phyloP scores from a whole-genome alignment of 1,140 invertebrate genomes.

The Gryon sp. region DNA sequence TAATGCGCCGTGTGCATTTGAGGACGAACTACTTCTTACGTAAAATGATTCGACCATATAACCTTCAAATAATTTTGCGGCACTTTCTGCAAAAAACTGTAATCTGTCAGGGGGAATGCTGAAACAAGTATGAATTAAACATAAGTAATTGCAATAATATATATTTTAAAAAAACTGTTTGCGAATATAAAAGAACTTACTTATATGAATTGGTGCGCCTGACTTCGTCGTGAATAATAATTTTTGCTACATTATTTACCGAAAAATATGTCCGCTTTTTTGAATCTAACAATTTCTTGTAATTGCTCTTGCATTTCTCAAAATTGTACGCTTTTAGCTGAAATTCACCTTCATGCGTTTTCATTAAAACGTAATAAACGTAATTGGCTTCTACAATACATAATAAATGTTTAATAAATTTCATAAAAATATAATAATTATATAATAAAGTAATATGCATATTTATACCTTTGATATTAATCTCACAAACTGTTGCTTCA shows the following conservation, averaged over 20 bases:
- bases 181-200: no score
- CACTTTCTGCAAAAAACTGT: no score
- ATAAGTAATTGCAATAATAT: no score
- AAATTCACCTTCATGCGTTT: conserved; percentile 29
- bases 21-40: background rate
- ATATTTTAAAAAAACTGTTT: no score
- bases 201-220: conserved; percentile 19
- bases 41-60: background rate
- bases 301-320: conserved; percentile 15
- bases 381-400: conserved; percentile 19
- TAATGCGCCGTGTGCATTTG: background rate
- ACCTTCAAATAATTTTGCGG: no score
- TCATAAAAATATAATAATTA: no score
- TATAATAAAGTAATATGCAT: no score
- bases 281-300: conserved; percentile 1
- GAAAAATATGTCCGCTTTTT: conserved; percentile 34
- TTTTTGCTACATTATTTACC: conserved; percentile 18
- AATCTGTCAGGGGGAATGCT: no score
- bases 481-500: no score
- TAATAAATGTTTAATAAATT: background rate
- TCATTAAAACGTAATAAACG: conserved; percentile 22
- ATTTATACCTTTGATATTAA: no score
- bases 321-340: conserved; percentile 12
- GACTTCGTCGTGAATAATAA: conserved; percentile 27
- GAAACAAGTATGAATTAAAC: no score